These are phyloP conservation scores for Frankliniella fusca DNA, from an alignment of 2,888 invertebrate species.

Conservation along the genomic window DNA sequence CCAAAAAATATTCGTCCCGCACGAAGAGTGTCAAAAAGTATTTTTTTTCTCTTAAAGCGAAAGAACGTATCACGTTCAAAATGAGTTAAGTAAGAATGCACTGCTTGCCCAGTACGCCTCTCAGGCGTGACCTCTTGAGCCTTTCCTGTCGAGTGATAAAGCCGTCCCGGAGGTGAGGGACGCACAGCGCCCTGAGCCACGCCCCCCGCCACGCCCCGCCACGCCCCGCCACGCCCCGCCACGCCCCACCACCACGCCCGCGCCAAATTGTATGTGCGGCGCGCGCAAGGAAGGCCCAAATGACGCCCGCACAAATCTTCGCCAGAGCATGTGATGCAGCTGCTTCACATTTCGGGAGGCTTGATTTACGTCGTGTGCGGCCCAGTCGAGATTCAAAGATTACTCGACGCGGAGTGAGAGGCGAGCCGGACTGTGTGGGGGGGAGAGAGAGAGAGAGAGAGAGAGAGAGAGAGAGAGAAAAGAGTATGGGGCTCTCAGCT, in stretches of 20 bases:
- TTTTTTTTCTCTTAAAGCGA: too few relatives aligned
- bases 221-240: neutral
- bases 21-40: too few relatives aligned
- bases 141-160: neutral
- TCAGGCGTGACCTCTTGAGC: too few relatives aligned
- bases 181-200: neutral
- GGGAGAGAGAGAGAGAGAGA: too few relatives aligned
- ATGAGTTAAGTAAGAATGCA: too few relatives aligned
- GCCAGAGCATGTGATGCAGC: neutral
- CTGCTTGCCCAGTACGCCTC: too few relatives aligned
- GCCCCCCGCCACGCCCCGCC: neutral
- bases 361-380: neutral
- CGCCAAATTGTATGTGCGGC: neutral
- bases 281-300: neutral
- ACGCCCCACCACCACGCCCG: neutral
- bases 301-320: slow-evolving; percentile 24
- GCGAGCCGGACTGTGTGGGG: too few relatives aligned
- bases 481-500: too few relatives aligned
- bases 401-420: too few relatives aligned
- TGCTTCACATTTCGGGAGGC: slow-evolving; percentile 7
- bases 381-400: slow-evolving; percentile 6
- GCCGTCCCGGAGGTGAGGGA: slow-evolving; percentile 15
- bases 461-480: too few relatives aligned
- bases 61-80: too few relatives aligned
- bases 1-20: too few relatives aligned